Conservation (phyloP, 2,888 invertebrate genomes). For the Dolichopus griseipennis region DNA sequence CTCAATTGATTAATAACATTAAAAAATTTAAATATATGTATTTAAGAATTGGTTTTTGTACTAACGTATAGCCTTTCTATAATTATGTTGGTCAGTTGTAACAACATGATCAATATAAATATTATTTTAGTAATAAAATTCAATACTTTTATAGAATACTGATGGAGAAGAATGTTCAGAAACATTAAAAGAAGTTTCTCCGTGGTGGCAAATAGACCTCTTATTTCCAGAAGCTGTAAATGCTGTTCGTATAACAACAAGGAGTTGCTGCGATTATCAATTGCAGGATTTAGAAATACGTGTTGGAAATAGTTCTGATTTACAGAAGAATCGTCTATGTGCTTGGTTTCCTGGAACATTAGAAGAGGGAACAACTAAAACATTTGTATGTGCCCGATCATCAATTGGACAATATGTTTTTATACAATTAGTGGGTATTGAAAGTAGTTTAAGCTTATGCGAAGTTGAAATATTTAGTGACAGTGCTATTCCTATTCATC, state of each 20-base stretch:
- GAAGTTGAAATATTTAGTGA: slow-evolving; percentile 89
- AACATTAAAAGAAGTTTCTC: slow-evolving; percentile 80
- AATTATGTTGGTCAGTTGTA: too few species aligned
- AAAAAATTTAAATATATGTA: too few species aligned
- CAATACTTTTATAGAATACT: slow-evolving; percentile 55
- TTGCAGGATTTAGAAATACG: slow-evolving; percentile 80
- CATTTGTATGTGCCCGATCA: slow-evolving; percentile 77
- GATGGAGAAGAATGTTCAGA: slow-evolving; percentile 83
- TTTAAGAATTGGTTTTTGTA: too few species aligned
- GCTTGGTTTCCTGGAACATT: slow-evolving; percentile 91
- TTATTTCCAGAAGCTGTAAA: slow-evolving; percentile 74
- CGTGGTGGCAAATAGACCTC: slow-evolving; percentile 89
- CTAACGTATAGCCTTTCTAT: too few species aligned
- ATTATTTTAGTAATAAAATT: neutral
- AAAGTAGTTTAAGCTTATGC: slow-evolving; percentile 79
- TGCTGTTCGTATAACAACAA: slow-evolving; percentile 76
- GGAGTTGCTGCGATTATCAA: slow-evolving; percentile 62
- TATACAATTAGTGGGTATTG: slow-evolving; percentile 81
- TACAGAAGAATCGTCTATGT: slow-evolving; percentile 82
- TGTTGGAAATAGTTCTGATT: slow-evolving; percentile 84
- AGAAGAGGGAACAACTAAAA: slow-evolving; percentile 88
- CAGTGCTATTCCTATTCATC: slow-evolving; percentile 80
- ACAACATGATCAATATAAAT: neutral
- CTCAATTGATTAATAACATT: neutral
- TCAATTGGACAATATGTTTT: slow-evolving; percentile 80